These are phyloP conservation scores for Ammodytes dubius DNA, from an alignment of 2,113 vertebrate genomes.

Conservation along the genomic window DNA sequence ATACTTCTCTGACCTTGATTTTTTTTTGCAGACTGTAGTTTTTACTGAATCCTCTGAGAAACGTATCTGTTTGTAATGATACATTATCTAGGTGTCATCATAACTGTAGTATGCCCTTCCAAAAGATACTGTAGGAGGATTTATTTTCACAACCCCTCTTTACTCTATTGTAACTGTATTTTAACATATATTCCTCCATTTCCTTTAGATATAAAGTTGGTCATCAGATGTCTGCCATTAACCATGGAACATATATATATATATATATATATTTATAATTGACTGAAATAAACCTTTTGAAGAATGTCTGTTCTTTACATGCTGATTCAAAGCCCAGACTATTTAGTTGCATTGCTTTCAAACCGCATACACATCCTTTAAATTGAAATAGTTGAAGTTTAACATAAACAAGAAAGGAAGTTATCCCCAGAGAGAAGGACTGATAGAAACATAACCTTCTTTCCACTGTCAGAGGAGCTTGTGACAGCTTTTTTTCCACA, in stretches of 20 bases:
- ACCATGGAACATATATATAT: background rate
- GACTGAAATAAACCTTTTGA: background rate
- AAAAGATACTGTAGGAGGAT: background rate
- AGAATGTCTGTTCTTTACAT: background rate
- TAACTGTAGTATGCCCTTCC: background rate
- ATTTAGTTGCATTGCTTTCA: too few species aligned
- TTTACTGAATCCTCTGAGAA: slow-evolving; percentile 20
- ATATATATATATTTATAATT: background rate
- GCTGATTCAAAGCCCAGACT: too few species aligned
- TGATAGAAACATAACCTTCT: slow-evolving; percentile 36
- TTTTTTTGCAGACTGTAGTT: slow-evolving; percentile 26
- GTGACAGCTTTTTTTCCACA: slow-evolving; percentile 54
- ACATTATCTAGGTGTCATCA: slow-evolving; percentile 5
- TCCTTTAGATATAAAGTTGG: background rate
- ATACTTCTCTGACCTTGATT: slow-evolving; percentile 52
- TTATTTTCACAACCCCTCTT: background rate
- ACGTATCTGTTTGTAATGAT: background rate
- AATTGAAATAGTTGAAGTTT: background rate
- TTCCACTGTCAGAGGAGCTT: slow-evolving; percentile 31
- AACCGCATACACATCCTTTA: background rate
- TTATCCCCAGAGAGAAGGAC: background rate
- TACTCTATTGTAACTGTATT: too few species aligned
- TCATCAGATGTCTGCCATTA: background rate
- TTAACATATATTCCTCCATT: background rate
- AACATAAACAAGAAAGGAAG: slow-evolving; percentile 8